Evolutionary conservation across 2,888 invertebrate species (phyloP), one percentile per base, ranked within the genome.

Genomic region (Drosophila anceps): DNA sequence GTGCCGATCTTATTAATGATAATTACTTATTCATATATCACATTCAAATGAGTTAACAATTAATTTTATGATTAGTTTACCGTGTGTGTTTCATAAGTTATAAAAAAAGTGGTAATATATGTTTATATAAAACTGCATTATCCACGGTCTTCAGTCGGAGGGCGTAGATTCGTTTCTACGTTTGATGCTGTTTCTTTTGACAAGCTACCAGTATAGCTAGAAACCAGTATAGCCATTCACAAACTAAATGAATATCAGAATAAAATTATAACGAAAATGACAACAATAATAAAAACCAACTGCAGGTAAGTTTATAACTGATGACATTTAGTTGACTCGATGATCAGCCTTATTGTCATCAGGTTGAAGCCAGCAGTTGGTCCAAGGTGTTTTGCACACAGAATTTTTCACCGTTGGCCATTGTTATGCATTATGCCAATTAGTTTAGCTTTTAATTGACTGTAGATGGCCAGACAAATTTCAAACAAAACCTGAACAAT

Each of bases 321-420:
- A 37, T 54, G 84, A 73, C 71, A 59, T 79, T 86, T 57, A 73
- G 86, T 79, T 72, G 86, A 83, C 81, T 84, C 73, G 74, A 65
- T 76, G 76, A 85, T 83, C 73, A 63, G 73, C 74, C 81, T 82
- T 85, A 82, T 85, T 81, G 83, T 76, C 85, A 27, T 27, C 39
- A 50, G 70, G 53, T 54, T 60, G 18, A 41, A 48, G 20, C 15
- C 18, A 39, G 46, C 24, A 6, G 12, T 15, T 18, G 24, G n/a
- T 15, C 8, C 13, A 3, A 41, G 43, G 46, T 61, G 46, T n/a
- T 12, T 31, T 27, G 15, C 1, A 15, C n/a, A 46, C 31, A 31
- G 29, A 43, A 54, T 41, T 41, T 48, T 33, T 20, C 10, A 20
- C 41, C 27, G 27, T 31, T 4, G 20, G 27, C 65, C 13, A 55